These are phyloP conservation scores for Leontocebus nigricollis DNA, from an alignment of 2,797 vertebrate genomes.

Conservation along the genomic window DNA sequence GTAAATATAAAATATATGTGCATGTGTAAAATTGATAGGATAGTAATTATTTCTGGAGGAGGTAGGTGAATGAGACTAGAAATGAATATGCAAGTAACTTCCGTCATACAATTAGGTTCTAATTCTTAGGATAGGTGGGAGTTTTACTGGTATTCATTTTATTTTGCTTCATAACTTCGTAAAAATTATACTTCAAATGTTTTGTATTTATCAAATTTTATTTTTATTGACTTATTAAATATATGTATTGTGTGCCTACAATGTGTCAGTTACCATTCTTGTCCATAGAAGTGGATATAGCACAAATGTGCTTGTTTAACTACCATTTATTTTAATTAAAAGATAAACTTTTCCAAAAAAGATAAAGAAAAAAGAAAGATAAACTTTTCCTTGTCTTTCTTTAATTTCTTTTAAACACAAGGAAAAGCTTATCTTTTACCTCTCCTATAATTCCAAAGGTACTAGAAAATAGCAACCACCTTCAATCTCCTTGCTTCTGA, in stretches of 20 bases:
- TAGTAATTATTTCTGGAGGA: not conserved
- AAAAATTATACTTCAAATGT: not conserved
- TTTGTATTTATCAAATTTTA: not conserved
- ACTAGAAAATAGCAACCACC: not conserved
- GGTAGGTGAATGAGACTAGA: not conserved
- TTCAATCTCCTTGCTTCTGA: accelerated
- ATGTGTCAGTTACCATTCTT: not conserved
- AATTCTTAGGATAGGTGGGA: not conserved
- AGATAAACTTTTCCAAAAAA: not conserved
- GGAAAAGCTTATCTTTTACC: not conserved
- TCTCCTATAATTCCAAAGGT: not conserved
- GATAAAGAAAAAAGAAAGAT: not conserved
- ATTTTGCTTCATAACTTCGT: not conserved
- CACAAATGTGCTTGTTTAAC: not conserved
- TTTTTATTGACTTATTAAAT: not conserved
- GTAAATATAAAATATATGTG: not conserved
- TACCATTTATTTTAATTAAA: not conserved
- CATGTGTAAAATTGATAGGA: not conserved
- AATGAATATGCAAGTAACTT: not conserved
- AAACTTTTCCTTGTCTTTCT: no score
- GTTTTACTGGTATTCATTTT: not conserved
- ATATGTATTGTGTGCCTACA: not conserved
- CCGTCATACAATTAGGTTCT: not conserved
- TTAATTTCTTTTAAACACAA: not conserved
- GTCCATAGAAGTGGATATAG: not conserved